phyloP scores from a whole-genome alignment of 2,888 invertebrate species.

The Arctia plantaginis region DNA sequence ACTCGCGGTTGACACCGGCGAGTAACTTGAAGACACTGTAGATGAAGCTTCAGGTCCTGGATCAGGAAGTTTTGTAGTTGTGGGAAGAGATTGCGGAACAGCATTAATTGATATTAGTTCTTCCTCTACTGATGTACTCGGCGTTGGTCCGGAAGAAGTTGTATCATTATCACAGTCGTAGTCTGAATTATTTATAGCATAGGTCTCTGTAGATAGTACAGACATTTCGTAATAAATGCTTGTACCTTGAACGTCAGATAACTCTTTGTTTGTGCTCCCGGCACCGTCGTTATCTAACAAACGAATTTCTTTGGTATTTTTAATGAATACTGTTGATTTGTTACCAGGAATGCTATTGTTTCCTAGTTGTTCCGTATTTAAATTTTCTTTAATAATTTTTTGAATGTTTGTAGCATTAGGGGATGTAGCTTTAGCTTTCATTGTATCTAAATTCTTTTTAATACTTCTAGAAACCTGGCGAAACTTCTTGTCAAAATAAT shows the following conservation, averaged over 20 bases:
- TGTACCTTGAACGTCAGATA: constrained; percentile 82
- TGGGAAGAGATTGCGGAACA: constrained; percentile 51
- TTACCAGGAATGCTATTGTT: constrained; percentile 82
- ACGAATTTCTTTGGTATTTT: constrained; percentile 85
- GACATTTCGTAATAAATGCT: constrained; percentile 85
- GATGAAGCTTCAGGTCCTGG: constrained; percentile 57
- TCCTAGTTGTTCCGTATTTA: constrained; percentile 77
- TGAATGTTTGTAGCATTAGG: constrained; percentile 68
- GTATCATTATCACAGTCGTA: constrained; percentile 80
- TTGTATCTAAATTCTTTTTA: constrained; percentile 79
- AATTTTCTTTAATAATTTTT: constrained; percentile 69
- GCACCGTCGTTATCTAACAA: constrained; percentile 79
- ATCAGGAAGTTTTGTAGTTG: constrained; percentile 43
- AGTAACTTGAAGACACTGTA: constrained; percentile 57
- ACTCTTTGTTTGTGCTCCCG: constrained; percentile 71
- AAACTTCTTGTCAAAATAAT: constrained; percentile 84
- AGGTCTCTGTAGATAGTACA: constrained; percentile 81
- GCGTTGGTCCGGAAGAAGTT: constrained; percentile 64
- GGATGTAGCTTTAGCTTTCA: constrained; percentile 66
- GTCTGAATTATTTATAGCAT: constrained; percentile 73
- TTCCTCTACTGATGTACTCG: constrained; percentile 67
- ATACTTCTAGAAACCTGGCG: constrained; percentile 84
- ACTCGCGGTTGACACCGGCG: constrained; percentile 61
- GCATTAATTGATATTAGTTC: constrained; percentile 65
- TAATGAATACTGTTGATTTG: constrained; percentile 81